Evolutionary conservation across 2,797 vertebrate species (phyloP).

Genomic region (Hybognathus amarus): DNA sequence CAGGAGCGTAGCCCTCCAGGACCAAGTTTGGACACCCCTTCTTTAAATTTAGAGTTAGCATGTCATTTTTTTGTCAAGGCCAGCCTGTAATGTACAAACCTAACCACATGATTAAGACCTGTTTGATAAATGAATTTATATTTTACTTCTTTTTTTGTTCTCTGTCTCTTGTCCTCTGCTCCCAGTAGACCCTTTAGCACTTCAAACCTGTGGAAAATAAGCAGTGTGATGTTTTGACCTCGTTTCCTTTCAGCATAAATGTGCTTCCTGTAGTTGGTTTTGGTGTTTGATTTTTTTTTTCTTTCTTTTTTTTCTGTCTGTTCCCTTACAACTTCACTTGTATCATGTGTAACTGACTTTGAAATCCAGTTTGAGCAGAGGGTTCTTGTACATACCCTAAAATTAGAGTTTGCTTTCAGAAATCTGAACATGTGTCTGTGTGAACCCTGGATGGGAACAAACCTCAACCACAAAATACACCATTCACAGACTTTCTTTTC

Average conservation of each 20-base stretch:
- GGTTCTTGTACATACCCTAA: background rate
- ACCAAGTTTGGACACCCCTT: no score
- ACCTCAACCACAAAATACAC: constrained; percentile 14
- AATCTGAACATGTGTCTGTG: background rate
- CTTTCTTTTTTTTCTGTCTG: background rate
- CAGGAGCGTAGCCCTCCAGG: no score
- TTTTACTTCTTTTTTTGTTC: background rate
- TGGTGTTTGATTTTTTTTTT: background rate
- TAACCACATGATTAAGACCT: background rate
- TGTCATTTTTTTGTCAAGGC: background rate
- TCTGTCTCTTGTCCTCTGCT: constrained; percentile 23
- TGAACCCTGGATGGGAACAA: constrained; percentile 19
- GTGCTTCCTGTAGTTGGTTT: constrained; percentile 48
- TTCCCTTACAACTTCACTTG: background rate
- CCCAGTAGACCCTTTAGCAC: constrained; percentile 13
- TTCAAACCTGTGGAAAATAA: constrained; percentile 45
- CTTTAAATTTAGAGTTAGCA: background rate
- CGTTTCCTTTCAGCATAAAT: constrained; percentile 71
- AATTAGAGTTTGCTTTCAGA: constrained; percentile 2
- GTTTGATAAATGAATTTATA: background rate
- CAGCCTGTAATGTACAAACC: background rate
- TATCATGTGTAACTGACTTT: background rate
- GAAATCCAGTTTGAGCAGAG: background rate
- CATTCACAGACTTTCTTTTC: constrained; percentile 3
- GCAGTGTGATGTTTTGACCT: constrained; percentile 64